Percentiles rank a stretch among this genome's conserved stretches.
Conservation (phyloP, 2,113 vertebrate genomes). For the Brachyhypopomus occidentalis region DNA sequence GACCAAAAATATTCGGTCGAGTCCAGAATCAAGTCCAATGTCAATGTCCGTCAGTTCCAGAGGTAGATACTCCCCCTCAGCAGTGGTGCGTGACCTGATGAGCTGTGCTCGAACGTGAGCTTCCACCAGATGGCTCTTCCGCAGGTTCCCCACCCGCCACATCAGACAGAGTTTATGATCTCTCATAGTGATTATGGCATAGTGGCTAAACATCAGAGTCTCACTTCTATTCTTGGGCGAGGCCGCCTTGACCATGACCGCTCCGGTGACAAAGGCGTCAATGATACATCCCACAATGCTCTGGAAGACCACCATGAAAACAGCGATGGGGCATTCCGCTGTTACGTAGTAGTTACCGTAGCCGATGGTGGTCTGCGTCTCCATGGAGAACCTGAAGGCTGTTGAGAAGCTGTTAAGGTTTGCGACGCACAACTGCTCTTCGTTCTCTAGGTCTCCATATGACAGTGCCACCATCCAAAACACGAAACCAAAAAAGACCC, state of each 20-base stretch:
- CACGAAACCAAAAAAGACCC: constrained; percentile 92
- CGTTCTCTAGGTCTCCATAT: constrained; percentile 85
- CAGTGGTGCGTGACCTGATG: constrained; percentile 92
- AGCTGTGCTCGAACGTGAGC: constrained; percentile 93
- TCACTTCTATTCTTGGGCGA: constrained; percentile 96
- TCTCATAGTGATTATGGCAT: constrained; percentile 91
- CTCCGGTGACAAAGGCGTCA: constrained; percentile 94
- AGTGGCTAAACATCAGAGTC: constrained; percentile 94
- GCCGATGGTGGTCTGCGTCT: constrained; percentile 97
- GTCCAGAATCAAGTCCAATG: constrained; percentile 92
- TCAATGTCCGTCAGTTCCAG: constrained; percentile 94
- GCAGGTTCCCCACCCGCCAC: constrained; percentile 95
- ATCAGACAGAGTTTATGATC: constrained; percentile 93
- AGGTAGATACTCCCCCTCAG: constrained; percentile 94
- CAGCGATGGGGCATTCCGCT: constrained; percentile 89
- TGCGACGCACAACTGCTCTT: constrained; percentile 85
- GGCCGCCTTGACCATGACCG: constrained; percentile 97
- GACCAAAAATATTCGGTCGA: constrained; percentile 94
- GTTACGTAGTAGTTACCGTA: constrained; percentile 95
- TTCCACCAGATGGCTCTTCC: constrained; percentile 96
- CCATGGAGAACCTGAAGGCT: constrained; percentile 95
- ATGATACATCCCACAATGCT: constrained; percentile 97
- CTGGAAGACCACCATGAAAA: constrained; percentile 96
- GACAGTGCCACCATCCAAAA: constrained; percentile 94
- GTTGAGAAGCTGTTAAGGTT: constrained; percentile 95